Conservation (phyloP, 2,113 vertebrate genomes). For the Ibidorhyncha struthersii region DNA sequence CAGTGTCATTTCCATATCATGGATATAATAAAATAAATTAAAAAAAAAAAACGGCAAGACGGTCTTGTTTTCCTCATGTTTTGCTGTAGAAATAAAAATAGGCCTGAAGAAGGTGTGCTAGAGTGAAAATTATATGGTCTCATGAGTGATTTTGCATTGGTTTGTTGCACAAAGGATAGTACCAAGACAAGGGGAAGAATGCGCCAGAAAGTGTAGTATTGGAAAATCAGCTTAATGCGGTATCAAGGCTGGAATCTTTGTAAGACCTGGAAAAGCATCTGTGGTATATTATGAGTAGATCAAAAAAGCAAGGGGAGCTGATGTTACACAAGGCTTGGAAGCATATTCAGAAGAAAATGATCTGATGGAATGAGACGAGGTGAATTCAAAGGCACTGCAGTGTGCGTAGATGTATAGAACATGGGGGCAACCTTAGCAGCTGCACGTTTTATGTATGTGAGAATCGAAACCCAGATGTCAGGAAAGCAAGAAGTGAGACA, state of each 20-base stretch:
- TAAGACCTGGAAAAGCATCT: not conserved
- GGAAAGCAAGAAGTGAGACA: not conserved
- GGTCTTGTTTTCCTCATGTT: not conserved
- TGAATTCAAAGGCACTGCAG: not conserved
- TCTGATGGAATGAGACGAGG: not conserved
- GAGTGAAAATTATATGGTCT: not conserved
- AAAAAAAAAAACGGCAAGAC: not conserved
- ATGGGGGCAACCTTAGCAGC: not conserved
- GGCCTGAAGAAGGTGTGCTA: not conserved
- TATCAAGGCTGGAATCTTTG: not conserved
- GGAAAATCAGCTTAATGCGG: not conserved
- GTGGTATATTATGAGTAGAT: not conserved
- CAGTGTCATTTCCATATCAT: not conserved
- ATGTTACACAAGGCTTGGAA: not conserved
- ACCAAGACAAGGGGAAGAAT: not conserved
- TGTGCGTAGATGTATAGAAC: not conserved
- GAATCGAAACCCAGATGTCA: not conserved
- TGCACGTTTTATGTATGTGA: not conserved
- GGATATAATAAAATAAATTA: not conserved
- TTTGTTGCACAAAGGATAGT: not conserved
- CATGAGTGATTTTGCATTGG: rapidly evolving
- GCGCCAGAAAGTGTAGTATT: not conserved
- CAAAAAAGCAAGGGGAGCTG: not conserved
- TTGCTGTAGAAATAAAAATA: not conserved
- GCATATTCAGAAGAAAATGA: not conserved